Evolutionary conservation across 1,140 invertebrate genomes (phyloP).

Genomic region (Nautilus pompilius): DNA sequence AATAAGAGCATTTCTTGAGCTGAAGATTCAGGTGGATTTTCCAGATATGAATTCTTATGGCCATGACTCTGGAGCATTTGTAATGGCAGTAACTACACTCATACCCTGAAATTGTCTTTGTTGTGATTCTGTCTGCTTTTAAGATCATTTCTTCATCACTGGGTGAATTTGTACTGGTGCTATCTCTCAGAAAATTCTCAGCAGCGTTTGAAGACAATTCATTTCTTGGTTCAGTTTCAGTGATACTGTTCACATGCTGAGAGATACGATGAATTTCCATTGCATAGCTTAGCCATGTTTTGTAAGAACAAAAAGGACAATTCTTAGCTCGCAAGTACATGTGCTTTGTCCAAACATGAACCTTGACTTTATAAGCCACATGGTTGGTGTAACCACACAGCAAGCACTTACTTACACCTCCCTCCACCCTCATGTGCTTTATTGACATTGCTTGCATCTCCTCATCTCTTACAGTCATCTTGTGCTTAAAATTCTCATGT

Average conservation of each 20-base stretch:
- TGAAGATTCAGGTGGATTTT: background rate
- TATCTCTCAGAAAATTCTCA: background rate
- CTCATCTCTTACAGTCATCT: background rate
- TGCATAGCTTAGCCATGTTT: background rate
- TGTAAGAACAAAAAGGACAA: background rate
- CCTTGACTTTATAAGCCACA: background rate
- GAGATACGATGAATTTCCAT: background rate
- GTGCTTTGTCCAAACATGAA: background rate
- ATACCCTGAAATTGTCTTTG: background rate
- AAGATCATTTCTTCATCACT: background rate
- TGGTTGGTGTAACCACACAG: background rate
- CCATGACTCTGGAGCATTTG: background rate
- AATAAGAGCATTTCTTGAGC: background rate
- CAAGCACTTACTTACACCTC: background rate
- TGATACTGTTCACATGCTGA: background rate
- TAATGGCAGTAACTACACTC: background rate
- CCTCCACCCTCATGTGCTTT: background rate
- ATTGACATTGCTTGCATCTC: background rate
- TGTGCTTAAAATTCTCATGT: background rate
- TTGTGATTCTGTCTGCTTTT: background rate
- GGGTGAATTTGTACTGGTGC: background rate
- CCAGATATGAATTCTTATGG: constrained; percentile 1
- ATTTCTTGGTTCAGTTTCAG: background rate
- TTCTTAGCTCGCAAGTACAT: background rate
- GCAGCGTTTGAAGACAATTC: background rate